Evolutionary conservation across 2,113 vertebrate genomes (phyloP).

Genomic region (Gymnarchus niloticus): DNA sequence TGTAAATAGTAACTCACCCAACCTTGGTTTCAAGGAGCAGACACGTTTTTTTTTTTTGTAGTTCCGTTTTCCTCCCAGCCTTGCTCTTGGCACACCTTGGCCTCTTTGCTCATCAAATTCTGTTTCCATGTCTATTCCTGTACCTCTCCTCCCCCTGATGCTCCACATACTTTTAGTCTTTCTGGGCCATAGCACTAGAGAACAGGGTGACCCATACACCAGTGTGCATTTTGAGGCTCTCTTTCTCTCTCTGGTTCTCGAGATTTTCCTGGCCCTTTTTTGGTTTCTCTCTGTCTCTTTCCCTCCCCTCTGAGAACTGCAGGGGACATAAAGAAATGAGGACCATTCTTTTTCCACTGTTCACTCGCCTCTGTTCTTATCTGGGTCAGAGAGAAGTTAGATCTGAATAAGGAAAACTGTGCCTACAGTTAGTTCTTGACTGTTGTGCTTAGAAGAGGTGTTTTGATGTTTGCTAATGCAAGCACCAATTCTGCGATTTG

Average conservation of each 20-base stretch:
- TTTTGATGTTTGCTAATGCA: not conserved
- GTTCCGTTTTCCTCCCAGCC: not conserved
- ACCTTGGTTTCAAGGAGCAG: not conserved
- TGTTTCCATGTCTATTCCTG: conserved; percentile 40
- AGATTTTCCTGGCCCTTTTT: not conserved
- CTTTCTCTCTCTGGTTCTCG: not conserved
- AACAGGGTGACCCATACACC: conserved; percentile 40
- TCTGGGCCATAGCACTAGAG: conserved; percentile 41
- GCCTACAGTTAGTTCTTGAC: not conserved
- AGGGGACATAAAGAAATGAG: conserved; percentile 19
- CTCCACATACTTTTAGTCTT: conserved; percentile 40
- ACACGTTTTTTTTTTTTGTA: not conserved
- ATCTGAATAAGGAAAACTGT: not conserved
- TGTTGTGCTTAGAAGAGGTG: not conserved
- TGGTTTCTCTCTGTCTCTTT: not conserved
- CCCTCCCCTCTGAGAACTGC: not conserved
- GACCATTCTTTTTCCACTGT: conserved; percentile 21
- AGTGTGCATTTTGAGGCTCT: conserved; percentile 29
- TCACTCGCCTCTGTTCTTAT: conserved; percentile 23
- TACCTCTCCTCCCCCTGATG: conserved; percentile 27
- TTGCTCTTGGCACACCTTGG: not conserved
- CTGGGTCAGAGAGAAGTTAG: conserved; percentile 29
- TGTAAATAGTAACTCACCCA: not conserved
- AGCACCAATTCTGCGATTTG: not conserved
- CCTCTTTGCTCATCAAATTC: conserved; percentile 17